A percentile compares a stretch with the other conserved stretches of the same genome.
phyloP scores from a whole-genome alignment of 2,113 vertebrate species.

The Myanophis thanlyinensis region DNA sequence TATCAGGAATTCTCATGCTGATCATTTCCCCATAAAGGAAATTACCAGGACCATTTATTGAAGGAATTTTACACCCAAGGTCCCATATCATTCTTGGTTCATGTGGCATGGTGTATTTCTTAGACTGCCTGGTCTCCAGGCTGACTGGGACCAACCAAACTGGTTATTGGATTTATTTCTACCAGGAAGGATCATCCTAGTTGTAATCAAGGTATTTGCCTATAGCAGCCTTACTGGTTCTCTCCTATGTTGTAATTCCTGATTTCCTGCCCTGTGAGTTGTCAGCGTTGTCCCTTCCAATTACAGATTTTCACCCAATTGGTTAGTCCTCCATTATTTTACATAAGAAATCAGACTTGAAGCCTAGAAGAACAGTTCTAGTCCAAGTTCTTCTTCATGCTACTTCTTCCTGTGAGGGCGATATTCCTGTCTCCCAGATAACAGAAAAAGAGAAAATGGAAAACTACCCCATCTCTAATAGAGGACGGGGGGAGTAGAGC shows the following conservation, averaged over 20 bases:
- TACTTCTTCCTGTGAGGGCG: too few relatives aligned
- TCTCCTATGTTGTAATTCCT: not conserved
- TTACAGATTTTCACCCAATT: not conserved
- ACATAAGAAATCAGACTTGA: too few relatives aligned
- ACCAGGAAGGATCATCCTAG: too few relatives aligned
- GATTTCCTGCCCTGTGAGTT: not conserved
- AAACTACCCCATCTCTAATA: too few relatives aligned
- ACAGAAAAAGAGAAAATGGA: too few relatives aligned
- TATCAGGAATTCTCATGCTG: not conserved
- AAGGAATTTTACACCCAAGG: not conserved
- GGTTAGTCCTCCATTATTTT: too few relatives aligned
- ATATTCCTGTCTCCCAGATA: too few relatives aligned
- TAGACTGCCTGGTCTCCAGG: not conserved
- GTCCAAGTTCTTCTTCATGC: too few relatives aligned
- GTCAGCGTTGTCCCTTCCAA: not conserved
- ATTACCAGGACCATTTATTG: not conserved
- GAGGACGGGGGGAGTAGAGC: too few relatives aligned
- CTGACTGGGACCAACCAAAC: not conserved
- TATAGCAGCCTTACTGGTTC: not conserved
- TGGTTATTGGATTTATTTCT: not conserved
- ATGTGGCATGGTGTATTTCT: not conserved
- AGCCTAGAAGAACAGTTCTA: too few relatives aligned
- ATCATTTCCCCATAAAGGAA: not conserved
- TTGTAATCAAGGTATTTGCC: too few relatives aligned
- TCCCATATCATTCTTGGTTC: not conserved